Evolutionary conservation across 2,888 invertebrate genomes (phyloP), one percentile per base, ranked within the genome.

Genomic region (Melieria crassipennis): DNA sequence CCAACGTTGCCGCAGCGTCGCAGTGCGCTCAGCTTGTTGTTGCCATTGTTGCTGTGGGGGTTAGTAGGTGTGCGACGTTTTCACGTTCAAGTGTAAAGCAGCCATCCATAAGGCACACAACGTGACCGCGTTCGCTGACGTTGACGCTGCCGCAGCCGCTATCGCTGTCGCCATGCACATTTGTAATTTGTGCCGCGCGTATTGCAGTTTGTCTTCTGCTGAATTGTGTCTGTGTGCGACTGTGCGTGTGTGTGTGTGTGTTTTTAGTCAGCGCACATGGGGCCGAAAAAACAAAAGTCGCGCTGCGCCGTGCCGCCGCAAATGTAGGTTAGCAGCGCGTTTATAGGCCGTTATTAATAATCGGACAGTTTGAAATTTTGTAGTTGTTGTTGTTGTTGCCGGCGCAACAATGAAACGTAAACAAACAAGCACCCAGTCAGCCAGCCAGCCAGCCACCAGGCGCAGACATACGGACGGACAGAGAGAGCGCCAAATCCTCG

Each of bases 341-440:
- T 64, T 43, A 64, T 68, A 68, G 73, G 65, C 69, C 71, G 66
- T 71, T 71, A 73, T 73, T 73, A 73, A 71, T 71, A 66, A 66
- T 70, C 52, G 63, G 47, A 57, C 57, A 43, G 50, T 58, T n/a
- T 48, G 47, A n/a, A 46, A 47, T 30, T 1, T 52, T 52, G 52
- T 9, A 4, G 42, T 58, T 58, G 52, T 50, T 50, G 10, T 3
- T 30, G 30, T 30, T 30, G 58, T 5, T 65, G 55, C 43, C 55
- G 13, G n/a, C 13, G 13, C 30, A 55, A 65, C 45, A 42, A 46
- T 47, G 11, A 13, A 30, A 30, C 30, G 30, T 30, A 16, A 13
- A 16, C 45, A 45, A 55, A 56, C 13, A 45, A 45, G 9, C 13
- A 7, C 30, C n/a, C 30, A 30, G 30, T 50, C 10, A 50, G n/a